Conservation (phyloP, 2,888 invertebrate species). For the Hirtodrosophila duncani region DNA sequence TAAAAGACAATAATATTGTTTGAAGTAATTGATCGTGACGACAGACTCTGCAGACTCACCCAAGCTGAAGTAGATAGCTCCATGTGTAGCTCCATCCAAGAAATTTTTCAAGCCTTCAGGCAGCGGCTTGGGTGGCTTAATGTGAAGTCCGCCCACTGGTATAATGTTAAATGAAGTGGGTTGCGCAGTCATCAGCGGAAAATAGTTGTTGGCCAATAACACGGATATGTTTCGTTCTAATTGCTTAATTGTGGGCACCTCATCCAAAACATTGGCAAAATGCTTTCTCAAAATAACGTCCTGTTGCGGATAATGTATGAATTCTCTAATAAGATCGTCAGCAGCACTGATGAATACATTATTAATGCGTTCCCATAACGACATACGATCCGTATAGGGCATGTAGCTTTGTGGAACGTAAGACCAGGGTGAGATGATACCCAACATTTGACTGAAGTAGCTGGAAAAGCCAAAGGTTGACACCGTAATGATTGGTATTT, state of each 20-base stretch:
- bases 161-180: slow-evolving; percentile 78
- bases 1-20: background rate
- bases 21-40: fast-evolving
- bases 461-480: slow-evolving; percentile 76
- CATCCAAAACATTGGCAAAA: slow-evolving; percentile 48
- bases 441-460: slow-evolving; percentile 77
- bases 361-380: slow-evolving; percentile 79
- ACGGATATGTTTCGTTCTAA: slow-evolving; percentile 78
- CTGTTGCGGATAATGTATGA: slow-evolving; percentile 67
- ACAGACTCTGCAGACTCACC: slow-evolving; percentile 50
- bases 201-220: slow-evolving; percentile 78
- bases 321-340: slow-evolving; percentile 58
- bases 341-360: slow-evolving; percentile 76
- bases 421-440: slow-evolving; percentile 78
- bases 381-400: slow-evolving; percentile 78
- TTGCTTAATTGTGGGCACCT: slow-evolving; percentile 74
- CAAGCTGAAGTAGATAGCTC: slow-evolving; percentile 78
- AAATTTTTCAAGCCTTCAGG: slow-evolving; percentile 72
- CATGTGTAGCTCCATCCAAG: slow-evolving; percentile 75
- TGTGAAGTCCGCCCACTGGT: slow-evolving; percentile 80
- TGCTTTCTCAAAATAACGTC: slow-evolving; percentile 62
- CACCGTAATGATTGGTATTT: slow-evolving; percentile 75
- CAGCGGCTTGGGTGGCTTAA: slow-evolving; percentile 68
- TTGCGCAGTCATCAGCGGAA: slow-evolving; percentile 75
- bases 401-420: slow-evolving; percentile 78